Evolutionary conservation across 2,113 vertebrate genomes (phyloP).

Genomic region (Puffinus mauretanicus): DNA sequence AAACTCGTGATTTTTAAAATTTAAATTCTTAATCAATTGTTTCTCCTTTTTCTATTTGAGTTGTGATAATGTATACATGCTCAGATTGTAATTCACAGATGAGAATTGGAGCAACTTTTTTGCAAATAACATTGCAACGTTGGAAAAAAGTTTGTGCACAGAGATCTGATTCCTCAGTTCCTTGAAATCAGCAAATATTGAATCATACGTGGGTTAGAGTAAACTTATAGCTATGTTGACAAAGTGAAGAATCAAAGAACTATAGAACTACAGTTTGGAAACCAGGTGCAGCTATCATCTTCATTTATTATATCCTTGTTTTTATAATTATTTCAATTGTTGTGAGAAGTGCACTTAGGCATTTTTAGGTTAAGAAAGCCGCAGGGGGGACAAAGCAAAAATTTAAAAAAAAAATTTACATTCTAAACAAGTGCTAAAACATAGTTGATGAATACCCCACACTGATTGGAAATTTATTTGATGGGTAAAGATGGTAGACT

Average conservation of each 20-base stretch:
- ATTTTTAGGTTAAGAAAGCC: background rate
- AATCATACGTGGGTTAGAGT: background rate
- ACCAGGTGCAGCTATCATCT: background rate
- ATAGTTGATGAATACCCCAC: background rate
- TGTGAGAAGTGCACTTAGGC: background rate
- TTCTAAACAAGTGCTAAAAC: background rate
- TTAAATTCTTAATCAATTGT: background rate
- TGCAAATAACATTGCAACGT: background rate
- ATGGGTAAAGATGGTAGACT: background rate
- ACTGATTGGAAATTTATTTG: background rate
- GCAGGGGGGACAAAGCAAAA: background rate
- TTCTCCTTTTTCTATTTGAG: background rate
- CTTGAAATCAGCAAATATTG: conserved; percentile 9
- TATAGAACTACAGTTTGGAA: background rate
- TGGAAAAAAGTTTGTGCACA: background rate
- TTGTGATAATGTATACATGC: background rate
- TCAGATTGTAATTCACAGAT: background rate
- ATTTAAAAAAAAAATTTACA: background rate
- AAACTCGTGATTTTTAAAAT: background rate
- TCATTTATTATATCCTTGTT: background rate
- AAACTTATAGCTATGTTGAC: background rate
- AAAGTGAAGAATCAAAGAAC: background rate
- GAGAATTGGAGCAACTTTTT: background rate
- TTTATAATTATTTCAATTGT: background rate
- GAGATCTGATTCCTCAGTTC: background rate